Base-by-base conservation (phyloP, 1,140 invertebrate species). In the Acromyrmex heyeri region DNA sequence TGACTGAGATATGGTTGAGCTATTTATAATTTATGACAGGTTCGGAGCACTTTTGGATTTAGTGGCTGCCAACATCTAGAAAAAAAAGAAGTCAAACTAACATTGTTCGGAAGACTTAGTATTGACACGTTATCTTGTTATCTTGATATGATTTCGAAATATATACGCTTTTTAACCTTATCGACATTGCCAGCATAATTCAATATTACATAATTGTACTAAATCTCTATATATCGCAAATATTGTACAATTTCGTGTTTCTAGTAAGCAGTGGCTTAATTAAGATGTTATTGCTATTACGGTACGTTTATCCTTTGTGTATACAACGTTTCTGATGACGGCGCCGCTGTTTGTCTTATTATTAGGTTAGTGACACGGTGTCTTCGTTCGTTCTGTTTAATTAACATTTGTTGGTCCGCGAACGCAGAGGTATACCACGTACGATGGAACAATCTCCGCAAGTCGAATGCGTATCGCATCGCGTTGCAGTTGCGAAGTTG, bases 401-500 rank as follows among this genome's bases (percentile, higher is more conserved):
- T 81, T 86, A 86, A 79, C 75, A 65, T 86, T 79, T 59, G 83
- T 86, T 59, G 62, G 75, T 53, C 61, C 76, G 83, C 64, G 59
- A 81, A 61, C 67, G 79, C 24, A 59, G 38, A 73, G 53, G 38
- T 24, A 50, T 16, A 38, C 57, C 65, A 50, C 64, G 78, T 18
- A 69, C 24, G 34, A 38, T 70, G 12, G 34, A 70, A 21, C 16
- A 81, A 81, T 81, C 12, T 55, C 18, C 34, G 53, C 38, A n/a
- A 62, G 38, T 62, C 21, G 12, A 65, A 34, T 24, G 24, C 24
- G 24, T 24, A 24, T 24, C 24, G 24, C 24, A 24, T 24, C 65
- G 78, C 62, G 7, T 48, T 34, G 59, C 21, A 24, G 24, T 24
- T 24, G 24, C 24, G 24, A 24, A 55, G 4, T 34, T 53, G 12